phyloP scores from a whole-genome alignment of 2,113 vertebrate genomes.

The Coreoperca whiteheadi region DNA sequence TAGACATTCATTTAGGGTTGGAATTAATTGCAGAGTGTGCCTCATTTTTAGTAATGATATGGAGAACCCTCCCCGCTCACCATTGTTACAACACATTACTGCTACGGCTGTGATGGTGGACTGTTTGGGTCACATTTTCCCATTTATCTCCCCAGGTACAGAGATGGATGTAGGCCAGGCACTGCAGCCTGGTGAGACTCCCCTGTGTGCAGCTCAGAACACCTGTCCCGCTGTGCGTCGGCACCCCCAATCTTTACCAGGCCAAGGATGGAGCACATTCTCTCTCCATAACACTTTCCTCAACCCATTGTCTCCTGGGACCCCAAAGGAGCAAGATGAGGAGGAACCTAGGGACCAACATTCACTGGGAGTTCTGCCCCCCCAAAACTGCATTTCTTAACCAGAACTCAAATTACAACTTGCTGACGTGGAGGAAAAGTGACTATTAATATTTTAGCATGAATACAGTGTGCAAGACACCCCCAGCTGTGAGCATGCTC shows the following conservation, averaged over 20 bases:
- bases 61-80: constrained; percentile 65
- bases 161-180: constrained; percentile 83
- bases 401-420: constrained; percentile 77
- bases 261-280: constrained; percentile 83
- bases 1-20: constrained; percentile 74
- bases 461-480: constrained; percentile 54
- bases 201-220: constrained; percentile 77
- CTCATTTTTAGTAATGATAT: constrained; percentile 81
- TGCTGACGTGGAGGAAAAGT: constrained; percentile 73
- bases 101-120: constrained; percentile 70
- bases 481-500: constrained; percentile 48
- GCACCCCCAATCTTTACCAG: constrained; percentile 84
- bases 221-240: constrained; percentile 79
- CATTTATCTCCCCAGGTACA: constrained; percentile 83
- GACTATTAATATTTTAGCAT: constrained; percentile 78
- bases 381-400: constrained; percentile 74
- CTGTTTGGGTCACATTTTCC: constrained; percentile 75
- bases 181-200: constrained; percentile 74
- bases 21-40: constrained; percentile 78
- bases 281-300: constrained; percentile 61
- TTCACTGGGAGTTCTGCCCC: constrained; percentile 57
- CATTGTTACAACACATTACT: constrained; percentile 71
- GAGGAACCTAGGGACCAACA: constrained; percentile 49
- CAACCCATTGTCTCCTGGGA: constrained; percentile 60
- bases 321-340: constrained; percentile 43